These are phyloP conservation scores for Setophaga coronata DNA, from an alignment of 2,113 vertebrate genomes.

Conservation along the genomic window DNA sequence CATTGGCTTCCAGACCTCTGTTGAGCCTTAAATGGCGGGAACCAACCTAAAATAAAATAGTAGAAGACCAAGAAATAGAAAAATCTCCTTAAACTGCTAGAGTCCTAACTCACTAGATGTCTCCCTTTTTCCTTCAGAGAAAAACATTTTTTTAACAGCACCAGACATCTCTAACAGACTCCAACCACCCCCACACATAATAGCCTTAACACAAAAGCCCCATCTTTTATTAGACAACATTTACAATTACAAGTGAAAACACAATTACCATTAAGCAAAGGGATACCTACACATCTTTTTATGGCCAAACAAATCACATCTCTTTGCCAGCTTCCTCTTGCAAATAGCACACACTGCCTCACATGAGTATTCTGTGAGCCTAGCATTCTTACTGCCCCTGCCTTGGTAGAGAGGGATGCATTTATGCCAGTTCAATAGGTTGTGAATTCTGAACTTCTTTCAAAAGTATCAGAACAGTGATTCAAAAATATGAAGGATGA, in stretches of 20 bases:
- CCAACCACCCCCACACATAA: not conserved
- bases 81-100: not conserved
- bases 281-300: slow-evolving; percentile 17
- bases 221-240: slow-evolving; percentile 8
- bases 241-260: slow-evolving; percentile 10
- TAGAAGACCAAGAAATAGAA: not conserved
- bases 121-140: slow-evolving; percentile 49
- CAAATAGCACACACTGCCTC: not conserved
- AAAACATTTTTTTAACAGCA: slow-evolving; percentile 4
- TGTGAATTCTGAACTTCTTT: not conserved
- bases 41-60: slow-evolving; percentile 73
- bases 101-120: slow-evolving; percentile 54
- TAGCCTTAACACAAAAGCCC: slow-evolving; percentile 10
- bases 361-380: not conserved
- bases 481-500: not conserved
- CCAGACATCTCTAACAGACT: not conserved
- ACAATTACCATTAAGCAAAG: slow-evolving; percentile 13
- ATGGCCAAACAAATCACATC: not conserved
- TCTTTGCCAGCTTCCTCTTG: not conserved
- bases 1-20: slow-evolving; percentile 82
- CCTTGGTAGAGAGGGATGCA: not conserved
- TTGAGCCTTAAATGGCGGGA: slow-evolving; percentile 79
- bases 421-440: not conserved
- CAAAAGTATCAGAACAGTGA: not conserved
- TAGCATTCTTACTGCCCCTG: not conserved